Percentiles rank a stretch among this genome's conserved stretches.
These are phyloP conservation scores for Microtus agrestis DNA, from an alignment of 2,797 vertebrate species.

Conservation along the genomic window DNA sequence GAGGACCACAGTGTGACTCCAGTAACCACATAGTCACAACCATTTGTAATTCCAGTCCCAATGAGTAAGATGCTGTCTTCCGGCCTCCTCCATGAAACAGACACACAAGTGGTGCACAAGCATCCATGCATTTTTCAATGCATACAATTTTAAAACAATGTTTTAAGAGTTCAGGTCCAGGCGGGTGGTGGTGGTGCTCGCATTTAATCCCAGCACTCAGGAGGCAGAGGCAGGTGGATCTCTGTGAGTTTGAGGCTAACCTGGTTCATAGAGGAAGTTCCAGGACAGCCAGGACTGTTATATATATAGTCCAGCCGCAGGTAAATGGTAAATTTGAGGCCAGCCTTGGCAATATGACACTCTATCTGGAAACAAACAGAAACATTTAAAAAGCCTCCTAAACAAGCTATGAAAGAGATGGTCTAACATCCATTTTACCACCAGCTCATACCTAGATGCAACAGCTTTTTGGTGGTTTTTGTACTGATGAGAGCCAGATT, in stretches of 20 bases:
- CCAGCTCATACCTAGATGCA: neutral
- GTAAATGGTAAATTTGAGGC: neutral
- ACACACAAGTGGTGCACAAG: neutral
- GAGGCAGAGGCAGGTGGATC: too few species aligned
- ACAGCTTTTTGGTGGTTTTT: neutral
- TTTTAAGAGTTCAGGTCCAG: neutral
- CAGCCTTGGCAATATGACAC: neutral
- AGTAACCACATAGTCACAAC: neutral
- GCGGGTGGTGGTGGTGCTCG: too few species aligned
- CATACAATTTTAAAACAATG: neutral
- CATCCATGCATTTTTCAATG: neutral
- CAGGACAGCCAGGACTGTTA: too few species aligned
- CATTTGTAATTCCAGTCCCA: neutral
- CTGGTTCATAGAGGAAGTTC: too few species aligned
- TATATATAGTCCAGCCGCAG: neutral
- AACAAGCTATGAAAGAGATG: slow-evolving; percentile 25
- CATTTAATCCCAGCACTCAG: too few species aligned
- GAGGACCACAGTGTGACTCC: neutral
- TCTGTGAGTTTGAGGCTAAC: too few species aligned
- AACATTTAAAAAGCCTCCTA: neutral
- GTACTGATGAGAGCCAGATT: slow-evolving; percentile 21
- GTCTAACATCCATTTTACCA: slow-evolving; percentile 32
- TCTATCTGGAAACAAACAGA: neutral
- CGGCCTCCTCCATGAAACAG: neutral
- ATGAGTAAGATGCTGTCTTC: neutral